Percentiles rank a stretch among this genome's conserved stretches.
These are phyloP conservation scores for Sinocyclocheilus maitianheensis DNA, from an alignment of 2,113 vertebrate genomes.

Conservation along the genomic window DNA sequence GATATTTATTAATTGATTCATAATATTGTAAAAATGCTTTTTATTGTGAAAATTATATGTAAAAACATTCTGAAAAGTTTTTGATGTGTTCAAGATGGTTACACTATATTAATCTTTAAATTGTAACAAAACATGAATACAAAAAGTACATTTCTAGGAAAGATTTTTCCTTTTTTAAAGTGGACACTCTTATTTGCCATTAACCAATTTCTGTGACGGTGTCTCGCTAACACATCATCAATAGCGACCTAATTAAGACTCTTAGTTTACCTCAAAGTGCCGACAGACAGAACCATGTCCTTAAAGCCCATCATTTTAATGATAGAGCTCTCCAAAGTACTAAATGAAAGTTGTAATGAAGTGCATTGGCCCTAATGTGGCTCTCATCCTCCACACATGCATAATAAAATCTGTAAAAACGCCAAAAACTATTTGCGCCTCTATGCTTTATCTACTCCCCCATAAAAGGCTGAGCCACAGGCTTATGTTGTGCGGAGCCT, in stretches of 20 bases:
- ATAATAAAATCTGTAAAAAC: conserved; percentile 10
- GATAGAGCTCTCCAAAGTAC: neutral
- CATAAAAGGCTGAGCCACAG: conserved; percentile 30
- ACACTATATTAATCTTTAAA: neutral
- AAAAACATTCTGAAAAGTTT: neutral
- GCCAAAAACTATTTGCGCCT: neutral
- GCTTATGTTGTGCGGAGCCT: conserved; percentile 42
- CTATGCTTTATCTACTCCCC: neutral
- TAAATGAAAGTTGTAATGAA: neutral
- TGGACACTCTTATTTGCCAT: neutral
- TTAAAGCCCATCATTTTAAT: conserved; percentile 1
- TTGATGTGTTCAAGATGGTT: neutral
- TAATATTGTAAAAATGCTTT: neutral
- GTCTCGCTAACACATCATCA: neutral
- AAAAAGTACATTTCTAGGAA: neutral
- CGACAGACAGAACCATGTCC: neutral
- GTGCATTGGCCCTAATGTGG: neutral
- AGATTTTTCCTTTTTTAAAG: neutral
- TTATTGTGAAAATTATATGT: neutral
- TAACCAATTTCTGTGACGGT: neutral
- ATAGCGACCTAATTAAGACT: neutral
- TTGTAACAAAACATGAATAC: neutral
- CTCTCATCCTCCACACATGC: neutral
- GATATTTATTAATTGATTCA: neutral
- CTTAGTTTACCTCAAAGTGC: conserved; percentile 10